Base-by-base conservation (phyloP, 1,140 invertebrate genomes). In the Euura saliciscinereae region DNA sequence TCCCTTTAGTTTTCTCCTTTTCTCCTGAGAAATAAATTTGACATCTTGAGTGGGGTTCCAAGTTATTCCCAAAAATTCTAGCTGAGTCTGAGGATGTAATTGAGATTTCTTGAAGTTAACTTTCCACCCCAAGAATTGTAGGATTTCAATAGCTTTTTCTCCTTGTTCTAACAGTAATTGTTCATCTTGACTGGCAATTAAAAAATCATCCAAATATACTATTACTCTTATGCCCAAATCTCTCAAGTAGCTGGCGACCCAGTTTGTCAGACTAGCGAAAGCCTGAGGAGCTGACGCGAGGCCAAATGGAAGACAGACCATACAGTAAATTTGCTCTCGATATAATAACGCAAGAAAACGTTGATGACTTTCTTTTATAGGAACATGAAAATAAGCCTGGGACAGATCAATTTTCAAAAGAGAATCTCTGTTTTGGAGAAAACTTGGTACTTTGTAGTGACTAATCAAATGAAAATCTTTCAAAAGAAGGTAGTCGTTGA, bases 231-330 rank as follows among this genome's bases (percentile, higher is more conserved):
- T 74, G 65, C 73, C 76, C 43, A 6, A n/a, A 2, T 71, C n/a
- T 6, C 75, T 69, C 7, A 78, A 59, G 8, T 51, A 4, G 2
- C 59, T 51, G 8, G 74, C 76, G 13, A 78, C 10, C 74, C 67
- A 83, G 65, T 79, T 82, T 13, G 72, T 73, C 42, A 83, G 64
- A 44, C 75, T 79, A 7, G 79, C 70, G 51, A 83, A 83, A 0
- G 74, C 69, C 5, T 76, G 66, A 2, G 78, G 78, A 13, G 76
- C 78, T 8, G 71, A 76, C 7, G 78, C 69, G 13, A 82, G 70
- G 10, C 78, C 79, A 59, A 82, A 81, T 0, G 78, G 76, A 71
- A 83, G 75, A 69, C 82, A 84, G 0, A 77, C 82, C 46, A 51
- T 51, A 11, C 11, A 51, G 46, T 51, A 45, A 2, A 83, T 6